Percentiles rank a stretch among this genome's conserved stretches.
phyloP scores from a whole-genome alignment of 2,888 invertebrate genomes.

The Epinotia demarniana region DNA sequence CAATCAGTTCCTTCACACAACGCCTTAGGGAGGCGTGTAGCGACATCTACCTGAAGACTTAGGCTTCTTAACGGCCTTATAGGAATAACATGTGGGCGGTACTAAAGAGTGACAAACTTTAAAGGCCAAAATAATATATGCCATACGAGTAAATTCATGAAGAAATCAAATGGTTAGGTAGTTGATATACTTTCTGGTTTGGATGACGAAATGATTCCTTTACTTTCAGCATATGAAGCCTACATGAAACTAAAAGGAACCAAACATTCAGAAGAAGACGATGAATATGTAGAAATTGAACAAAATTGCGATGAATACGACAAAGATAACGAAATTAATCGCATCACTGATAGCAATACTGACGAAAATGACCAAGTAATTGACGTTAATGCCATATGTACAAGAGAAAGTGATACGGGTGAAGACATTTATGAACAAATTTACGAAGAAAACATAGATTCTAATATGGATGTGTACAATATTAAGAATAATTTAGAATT shows the following conservation, averaged over 20 bases:
- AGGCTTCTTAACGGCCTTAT: no score
- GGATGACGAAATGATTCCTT: conserved; percentile 27
- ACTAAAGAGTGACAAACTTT: no score
- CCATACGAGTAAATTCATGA: no score
- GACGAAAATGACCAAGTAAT: conserved; percentile 40
- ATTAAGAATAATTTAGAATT: conserved; percentile 13
- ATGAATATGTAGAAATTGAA: conserved; percentile 12
- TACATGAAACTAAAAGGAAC: conserved; percentile 57
- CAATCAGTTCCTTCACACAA: no score
- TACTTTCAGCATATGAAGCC: conserved; percentile 72
- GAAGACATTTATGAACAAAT: conserved; percentile 37
- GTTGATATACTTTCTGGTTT: no score
- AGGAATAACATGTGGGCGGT: no score
- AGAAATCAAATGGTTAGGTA: no score
- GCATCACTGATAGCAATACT: conserved; percentile 41
- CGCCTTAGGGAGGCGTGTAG: no score
- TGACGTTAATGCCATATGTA: conserved; percentile 20
- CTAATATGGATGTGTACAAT: conserved; percentile 33
- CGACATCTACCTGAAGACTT: no score
- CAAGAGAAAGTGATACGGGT: neutral
- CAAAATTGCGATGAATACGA: conserved; percentile 51
- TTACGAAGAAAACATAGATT: conserved; percentile 42
- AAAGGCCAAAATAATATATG: no score
- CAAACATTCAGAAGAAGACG: conserved; percentile 40
- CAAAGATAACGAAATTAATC: conserved; percentile 54